Percentiles rank a stretch among this genome's conserved stretches.
Conservation (phyloP, 2,797 vertebrate genomes). For the Octomys mimax region DNA sequence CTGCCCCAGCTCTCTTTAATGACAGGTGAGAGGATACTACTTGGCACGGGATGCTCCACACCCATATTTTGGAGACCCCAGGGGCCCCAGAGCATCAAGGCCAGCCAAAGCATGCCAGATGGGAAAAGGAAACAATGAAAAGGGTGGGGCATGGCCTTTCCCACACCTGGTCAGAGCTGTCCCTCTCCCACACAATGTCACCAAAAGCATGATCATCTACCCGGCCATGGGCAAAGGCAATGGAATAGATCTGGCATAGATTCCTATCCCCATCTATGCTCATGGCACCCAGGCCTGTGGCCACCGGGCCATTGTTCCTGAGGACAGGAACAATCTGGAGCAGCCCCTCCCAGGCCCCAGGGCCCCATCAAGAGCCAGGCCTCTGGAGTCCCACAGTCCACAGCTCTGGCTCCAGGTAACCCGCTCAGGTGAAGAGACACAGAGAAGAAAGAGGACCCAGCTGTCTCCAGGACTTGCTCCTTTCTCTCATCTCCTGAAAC, state of each 20-base stretch:
- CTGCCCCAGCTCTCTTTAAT: neutral
- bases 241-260: neutral
- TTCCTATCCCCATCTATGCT: constrained; percentile 23
- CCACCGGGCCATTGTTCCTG: neutral
- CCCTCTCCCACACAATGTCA: neutral
- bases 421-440: constrained; percentile 12
- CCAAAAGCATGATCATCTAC: neutral
- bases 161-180: neutral
- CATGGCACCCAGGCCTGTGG: neutral
- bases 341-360: neutral
- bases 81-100: neutral
- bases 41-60: neutral
- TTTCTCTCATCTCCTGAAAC: constrained; percentile 84
- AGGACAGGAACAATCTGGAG: neutral
- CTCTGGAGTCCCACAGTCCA: neutral
- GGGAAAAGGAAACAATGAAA: neutral
- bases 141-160: neutral
- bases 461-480: constrained; percentile 76
- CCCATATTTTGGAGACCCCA: constrained; percentile 4
- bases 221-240: constrained; percentile 2
- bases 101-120: neutral
- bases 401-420: constrained; percentile 62
- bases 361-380: neutral
- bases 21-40: neutral
- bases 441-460: constrained; percentile 76